Base-by-base conservation (phyloP, 2,888 invertebrate genomes). In the Nymphalis c-album region DNA sequence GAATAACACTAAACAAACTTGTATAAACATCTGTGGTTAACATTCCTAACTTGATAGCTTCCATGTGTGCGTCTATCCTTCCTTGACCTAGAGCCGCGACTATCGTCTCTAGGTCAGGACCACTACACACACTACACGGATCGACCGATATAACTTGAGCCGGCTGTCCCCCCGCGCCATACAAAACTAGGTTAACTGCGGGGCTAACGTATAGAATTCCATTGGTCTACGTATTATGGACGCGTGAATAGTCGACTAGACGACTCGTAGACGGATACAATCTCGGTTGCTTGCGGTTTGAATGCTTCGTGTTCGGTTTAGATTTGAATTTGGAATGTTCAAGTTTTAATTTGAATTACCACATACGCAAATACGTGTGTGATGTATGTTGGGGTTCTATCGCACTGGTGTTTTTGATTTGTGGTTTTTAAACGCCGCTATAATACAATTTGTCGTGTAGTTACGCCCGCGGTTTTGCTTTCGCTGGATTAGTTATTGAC, bases 51-150 rank as follows among this genome's bases (percentile, higher is more conserved):
- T 31, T 51, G 51, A 70, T 70, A 62, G 67, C 73, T 47, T 75
- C 74, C 73, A 80, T 85, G 90, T 90, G 87, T 90, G 91, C 80
- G 89, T 91, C 82, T 89, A 89, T 89, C 91, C 90, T 91, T 91
- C 88, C 90, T 90, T 91, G 91, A 92, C 91, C 91, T 91, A 91
- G 86, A 88, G 86, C 85, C 80, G 76, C 85, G 85, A 88, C 88
- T 89, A 87, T 85, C 86, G 83, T 81, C 83, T 86, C 86, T 91
- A 91, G 91, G 91, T 92, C 91, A 91, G 91, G 88, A 88, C 80
- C 85, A 86, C 88, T 87, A 87, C 85, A 85, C 81, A 84, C 79
- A 80, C 87, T 87, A 87, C 79, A 83, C 81, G 81, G 76, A 74
- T 77, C 81, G 83, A 71, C 90, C 85, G 85, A 58, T 66, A 61